Evolutionary conservation across 2,113 vertebrate species (phyloP).

Genomic region (Sphaerodactylus townsendi): DNA sequence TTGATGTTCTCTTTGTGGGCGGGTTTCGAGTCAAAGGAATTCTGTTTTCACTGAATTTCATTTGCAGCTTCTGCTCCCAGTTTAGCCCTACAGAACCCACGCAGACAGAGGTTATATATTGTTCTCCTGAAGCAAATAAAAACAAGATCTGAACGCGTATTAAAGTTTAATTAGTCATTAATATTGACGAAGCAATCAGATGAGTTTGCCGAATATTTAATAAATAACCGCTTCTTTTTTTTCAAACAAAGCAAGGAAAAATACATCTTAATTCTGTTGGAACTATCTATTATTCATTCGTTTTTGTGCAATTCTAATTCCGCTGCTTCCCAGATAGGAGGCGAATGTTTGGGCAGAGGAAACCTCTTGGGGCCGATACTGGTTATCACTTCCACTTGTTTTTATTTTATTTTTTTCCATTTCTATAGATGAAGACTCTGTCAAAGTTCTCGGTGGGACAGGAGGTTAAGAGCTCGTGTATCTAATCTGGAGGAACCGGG

Average conservation of each 20-base stretch:
- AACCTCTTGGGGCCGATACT: slow-evolving; percentile 36
- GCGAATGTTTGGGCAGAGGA: slow-evolving; percentile 8
- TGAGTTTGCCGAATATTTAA: slow-evolving; percentile 54
- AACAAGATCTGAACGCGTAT: slow-evolving; percentile 48
- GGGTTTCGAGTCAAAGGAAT: too few species aligned
- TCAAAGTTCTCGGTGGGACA: slow-evolving; percentile 54
- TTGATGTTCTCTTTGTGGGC: too few species aligned
- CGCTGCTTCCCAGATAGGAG: slow-evolving; percentile 62
- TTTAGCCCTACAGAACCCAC: too few species aligned
- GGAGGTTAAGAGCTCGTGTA: too few species aligned
- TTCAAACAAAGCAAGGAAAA: neutral
- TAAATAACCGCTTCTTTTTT: slow-evolving; percentile 65
- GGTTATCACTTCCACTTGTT: slow-evolving; percentile 50
- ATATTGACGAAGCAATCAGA: slow-evolving; percentile 73
- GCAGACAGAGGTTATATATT: slow-evolving; percentile 1
- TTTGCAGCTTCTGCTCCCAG: too few species aligned
- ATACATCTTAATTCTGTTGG: slow-evolving; percentile 48
- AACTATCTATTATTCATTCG: slow-evolving; percentile 64
- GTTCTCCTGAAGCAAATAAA: slow-evolving; percentile 41
- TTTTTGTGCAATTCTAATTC: slow-evolving; percentile 54
- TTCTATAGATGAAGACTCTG: slow-evolving; percentile 46
- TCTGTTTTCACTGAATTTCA: too few species aligned
- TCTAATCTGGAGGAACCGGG: too few species aligned
- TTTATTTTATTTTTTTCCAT: slow-evolving; percentile 56
- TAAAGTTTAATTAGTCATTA: slow-evolving; percentile 76